Conservation (phyloP, 2,797 vertebrate genomes). For the Petrocephalus sullivani region DNA sequence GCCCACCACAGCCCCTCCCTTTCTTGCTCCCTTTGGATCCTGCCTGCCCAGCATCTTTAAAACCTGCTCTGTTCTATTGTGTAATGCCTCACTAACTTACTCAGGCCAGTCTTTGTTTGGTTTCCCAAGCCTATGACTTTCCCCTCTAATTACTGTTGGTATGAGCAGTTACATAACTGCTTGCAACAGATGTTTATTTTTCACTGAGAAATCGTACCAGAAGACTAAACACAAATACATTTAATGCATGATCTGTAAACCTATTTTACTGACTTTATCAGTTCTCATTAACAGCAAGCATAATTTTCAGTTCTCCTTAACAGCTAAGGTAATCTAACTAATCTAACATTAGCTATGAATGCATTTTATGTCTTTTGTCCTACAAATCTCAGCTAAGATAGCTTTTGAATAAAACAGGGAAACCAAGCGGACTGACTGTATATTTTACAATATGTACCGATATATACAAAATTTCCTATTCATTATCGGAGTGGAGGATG, state of each 20-base stretch:
- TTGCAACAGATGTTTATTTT: background rate
- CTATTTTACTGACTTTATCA: background rate
- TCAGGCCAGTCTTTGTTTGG: background rate
- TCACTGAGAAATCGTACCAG: background rate
- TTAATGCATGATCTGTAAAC: background rate
- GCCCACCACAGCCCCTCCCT: slow-evolving; percentile 33
- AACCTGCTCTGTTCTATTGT: background rate
- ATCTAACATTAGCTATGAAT: background rate
- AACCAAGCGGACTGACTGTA: background rate
- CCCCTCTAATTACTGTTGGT: background rate
- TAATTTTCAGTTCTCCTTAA: background rate
- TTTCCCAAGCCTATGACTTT: background rate
- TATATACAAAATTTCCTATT: background rate
- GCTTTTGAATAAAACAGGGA: background rate
- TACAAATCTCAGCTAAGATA: background rate
- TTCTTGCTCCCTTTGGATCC: slow-evolving; percentile 10
- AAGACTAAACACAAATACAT: background rate
- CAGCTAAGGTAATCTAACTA: background rate
- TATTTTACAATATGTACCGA: background rate
- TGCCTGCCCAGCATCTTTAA: background rate
- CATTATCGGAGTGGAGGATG: background rate
- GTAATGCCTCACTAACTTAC: background rate
- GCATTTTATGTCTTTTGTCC: background rate
- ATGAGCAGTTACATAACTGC: background rate
- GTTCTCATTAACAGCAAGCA: background rate